Evolutionary conservation across 2,888 invertebrate species (phyloP).

Genomic region (Pollenia labialis): DNA sequence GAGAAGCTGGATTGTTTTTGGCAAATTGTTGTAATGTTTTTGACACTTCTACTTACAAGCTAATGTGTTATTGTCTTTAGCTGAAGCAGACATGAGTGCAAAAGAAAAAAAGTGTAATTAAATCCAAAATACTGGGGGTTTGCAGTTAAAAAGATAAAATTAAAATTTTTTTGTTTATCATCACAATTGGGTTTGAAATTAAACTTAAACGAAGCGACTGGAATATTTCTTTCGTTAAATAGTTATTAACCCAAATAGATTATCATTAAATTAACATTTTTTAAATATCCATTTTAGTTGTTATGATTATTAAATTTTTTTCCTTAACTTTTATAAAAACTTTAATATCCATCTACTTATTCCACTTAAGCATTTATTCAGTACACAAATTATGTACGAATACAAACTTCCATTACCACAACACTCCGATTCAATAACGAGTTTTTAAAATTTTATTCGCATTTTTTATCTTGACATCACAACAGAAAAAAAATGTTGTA

Average conservation of each 20-base stretch:
- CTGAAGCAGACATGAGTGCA: conserved; percentile 55
- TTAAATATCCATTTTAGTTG: too few species aligned
- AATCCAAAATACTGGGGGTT: conserved; percentile 26
- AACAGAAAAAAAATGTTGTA: background rate
- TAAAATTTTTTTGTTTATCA: background rate
- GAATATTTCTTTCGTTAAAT: too few species aligned
- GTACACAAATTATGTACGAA: background rate
- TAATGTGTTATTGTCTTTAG: conserved; percentile 56
- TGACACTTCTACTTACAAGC: conserved; percentile 56
- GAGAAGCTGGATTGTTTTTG: conserved; percentile 3
- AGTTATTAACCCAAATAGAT: too few species aligned
- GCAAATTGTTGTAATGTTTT: conserved; percentile 61
- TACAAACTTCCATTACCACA: background rate
- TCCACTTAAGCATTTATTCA: too few species aligned
- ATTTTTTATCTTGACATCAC: background rate
- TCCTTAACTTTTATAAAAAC: too few species aligned
- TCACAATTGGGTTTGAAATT: too few species aligned
- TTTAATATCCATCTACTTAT: too few species aligned
- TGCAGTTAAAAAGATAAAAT: background rate
- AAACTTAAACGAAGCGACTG: too few species aligned
- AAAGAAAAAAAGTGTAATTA: conserved; percentile 51
- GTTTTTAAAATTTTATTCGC: background rate
- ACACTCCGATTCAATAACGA: background rate
- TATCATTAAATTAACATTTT: too few species aligned
- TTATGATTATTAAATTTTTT: too few species aligned